A percentile compares a stretch with the other conserved stretches of the same genome.
Conservation (phyloP, 2,113 vertebrate species). For the Pterocles gutturalis region DNA sequence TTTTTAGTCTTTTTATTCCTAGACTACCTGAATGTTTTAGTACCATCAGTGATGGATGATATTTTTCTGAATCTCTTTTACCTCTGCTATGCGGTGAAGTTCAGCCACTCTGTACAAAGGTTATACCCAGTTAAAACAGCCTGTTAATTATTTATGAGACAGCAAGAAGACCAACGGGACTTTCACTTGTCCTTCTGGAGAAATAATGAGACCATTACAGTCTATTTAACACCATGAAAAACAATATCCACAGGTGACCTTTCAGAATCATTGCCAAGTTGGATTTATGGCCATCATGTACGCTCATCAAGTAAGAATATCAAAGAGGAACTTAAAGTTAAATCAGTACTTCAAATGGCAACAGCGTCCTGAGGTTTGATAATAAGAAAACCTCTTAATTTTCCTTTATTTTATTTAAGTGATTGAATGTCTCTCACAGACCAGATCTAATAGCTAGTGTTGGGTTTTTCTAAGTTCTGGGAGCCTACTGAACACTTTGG, state of each 20-base stretch:
- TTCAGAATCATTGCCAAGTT: conserved; percentile 56
- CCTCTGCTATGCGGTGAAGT: not conserved
- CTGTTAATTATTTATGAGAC: conserved; percentile 76
- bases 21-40: conserved; percentile 29
- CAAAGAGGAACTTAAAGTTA: conserved; percentile 24
- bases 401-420: not conserved
- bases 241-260: conserved; percentile 73
- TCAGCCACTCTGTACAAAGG: conserved; percentile 61
- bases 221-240: conserved; percentile 72
- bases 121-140: conserved; percentile 66
- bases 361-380: not conserved
- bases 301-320: conserved; percentile 39
- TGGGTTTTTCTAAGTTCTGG: not conserved
- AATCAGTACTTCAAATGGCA: not conserved
- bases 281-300: conserved; percentile 55
- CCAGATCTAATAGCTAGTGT: not conserved
- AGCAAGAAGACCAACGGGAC: conserved; percentile 70
- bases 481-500: not conserved
- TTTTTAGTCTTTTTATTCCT: not conserved
- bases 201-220: conserved; percentile 68
- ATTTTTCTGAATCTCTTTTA: conserved; percentile 41
- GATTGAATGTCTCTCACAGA: not conserved
- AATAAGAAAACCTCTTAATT: not conserved
- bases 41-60: conserved; percentile 19
- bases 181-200: conserved; percentile 61